Conservation (phyloP, 2,113 vertebrate species). For the Lophochroa leadbeateri region DNA sequence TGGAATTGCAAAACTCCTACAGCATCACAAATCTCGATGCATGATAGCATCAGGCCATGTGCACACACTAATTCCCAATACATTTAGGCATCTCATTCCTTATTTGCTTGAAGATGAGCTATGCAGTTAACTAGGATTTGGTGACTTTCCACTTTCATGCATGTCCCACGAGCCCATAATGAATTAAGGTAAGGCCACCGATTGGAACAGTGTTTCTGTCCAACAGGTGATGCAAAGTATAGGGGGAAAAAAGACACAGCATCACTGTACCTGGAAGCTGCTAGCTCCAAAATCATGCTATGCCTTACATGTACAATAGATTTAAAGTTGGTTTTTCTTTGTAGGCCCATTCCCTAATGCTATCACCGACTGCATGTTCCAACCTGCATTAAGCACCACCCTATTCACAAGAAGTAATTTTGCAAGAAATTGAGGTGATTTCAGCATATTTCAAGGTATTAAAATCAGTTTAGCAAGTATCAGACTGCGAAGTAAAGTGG, state of each 20-base stretch:
- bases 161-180: background rate
- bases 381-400: slow-evolving; percentile 18
- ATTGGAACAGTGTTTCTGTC: background rate
- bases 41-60: background rate
- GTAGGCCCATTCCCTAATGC: background rate
- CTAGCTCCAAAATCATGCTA: background rate
- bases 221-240: background rate
- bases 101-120: background rate
- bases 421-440: slow-evolving; percentile 56
- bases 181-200: background rate
- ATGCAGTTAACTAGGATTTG: background rate
- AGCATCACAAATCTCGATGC: background rate
- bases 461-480: slow-evolving; percentile 50
- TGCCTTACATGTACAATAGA: fast-evolving
- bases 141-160: background rate
- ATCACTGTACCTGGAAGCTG: background rate
- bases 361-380: slow-evolving; percentile 8
- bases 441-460: slow-evolving; percentile 54
- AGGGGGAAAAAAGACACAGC: background rate
- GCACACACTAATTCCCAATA: background rate
- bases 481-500: slow-evolving; percentile 32
- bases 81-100: background rate
- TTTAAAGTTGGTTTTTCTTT: background rate
- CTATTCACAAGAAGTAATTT: background rate
- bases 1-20: background rate